Evolutionary conservation across 2,888 invertebrate genomes (phyloP).

Genomic region (Eupithecia subumbrata): DNA sequence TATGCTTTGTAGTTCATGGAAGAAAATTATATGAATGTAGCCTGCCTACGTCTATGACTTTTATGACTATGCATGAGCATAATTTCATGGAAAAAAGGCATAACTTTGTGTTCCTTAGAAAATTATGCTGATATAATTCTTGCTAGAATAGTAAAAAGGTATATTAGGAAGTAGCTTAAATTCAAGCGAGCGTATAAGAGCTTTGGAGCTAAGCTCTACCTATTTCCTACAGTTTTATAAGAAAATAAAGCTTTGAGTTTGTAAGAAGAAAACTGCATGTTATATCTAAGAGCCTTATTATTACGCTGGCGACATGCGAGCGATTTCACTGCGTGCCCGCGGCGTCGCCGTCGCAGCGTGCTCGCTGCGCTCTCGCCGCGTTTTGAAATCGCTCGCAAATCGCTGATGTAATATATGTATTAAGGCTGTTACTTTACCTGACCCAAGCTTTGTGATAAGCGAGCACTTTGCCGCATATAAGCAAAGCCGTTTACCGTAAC

Average conservation of each 20-base stretch:
- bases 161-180: background rate
- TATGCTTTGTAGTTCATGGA: background rate
- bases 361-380: too few relatives aligned
- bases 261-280: background rate
- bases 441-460: constrained; percentile 3
- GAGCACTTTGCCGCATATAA: background rate
- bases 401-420: too few relatives aligned
- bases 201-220: background rate
- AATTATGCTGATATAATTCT: background rate
- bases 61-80: background rate
- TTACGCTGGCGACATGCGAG: too few relatives aligned
- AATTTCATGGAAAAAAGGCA: background rate
- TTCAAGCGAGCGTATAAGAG: background rate
- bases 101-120: background rate
- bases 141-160: too few relatives aligned
- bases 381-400: too few relatives aligned
- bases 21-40: background rate
- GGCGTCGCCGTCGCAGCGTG: too few relatives aligned
- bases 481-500: background rate
- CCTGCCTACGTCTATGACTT: background rate
- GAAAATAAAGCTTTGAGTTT: background rate
- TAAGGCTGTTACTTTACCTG: background rate
- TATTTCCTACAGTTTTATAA: background rate
- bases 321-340: too few relatives aligned
- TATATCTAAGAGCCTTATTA: background rate